Evolutionary conservation across 2,113 vertebrate genomes (phyloP).

Genomic region (Coryphaenoides rupestris): DNA sequence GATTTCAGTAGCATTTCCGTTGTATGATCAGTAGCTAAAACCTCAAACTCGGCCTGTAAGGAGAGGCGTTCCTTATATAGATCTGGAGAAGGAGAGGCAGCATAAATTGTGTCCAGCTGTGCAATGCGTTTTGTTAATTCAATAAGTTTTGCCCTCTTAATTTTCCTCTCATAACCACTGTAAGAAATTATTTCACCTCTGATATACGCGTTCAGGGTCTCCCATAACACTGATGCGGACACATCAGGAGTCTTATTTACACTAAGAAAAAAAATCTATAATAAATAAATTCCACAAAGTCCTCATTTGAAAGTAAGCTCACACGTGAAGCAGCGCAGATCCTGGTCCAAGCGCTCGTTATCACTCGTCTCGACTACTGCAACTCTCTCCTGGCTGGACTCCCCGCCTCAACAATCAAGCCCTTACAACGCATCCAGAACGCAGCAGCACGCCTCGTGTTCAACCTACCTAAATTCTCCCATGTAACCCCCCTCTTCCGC

Average conservation of each 20-base stretch:
- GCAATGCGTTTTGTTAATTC: conserved; percentile 6
- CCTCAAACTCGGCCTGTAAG: conserved; percentile 14
- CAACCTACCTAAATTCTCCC: too few relatives aligned
- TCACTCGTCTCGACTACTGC: too few relatives aligned
- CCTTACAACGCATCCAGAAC: too few relatives aligned
- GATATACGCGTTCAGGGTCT: conserved; percentile 9
- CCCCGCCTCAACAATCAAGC: too few relatives aligned
- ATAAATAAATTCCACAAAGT: too few relatives aligned
- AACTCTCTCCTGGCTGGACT: too few relatives aligned
- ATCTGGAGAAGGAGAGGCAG: neutral
- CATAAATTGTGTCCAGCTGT: conserved; percentile 8
- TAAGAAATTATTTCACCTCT: conserved; percentile 16
- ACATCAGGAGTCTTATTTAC: conserved; percentile 8
- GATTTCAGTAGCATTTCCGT: conserved; percentile 10
- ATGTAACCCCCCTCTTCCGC: too few relatives aligned
- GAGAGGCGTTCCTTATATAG: conserved; percentile 3
- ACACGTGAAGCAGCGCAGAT: too few relatives aligned
- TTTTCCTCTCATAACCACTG: conserved; percentile 2
- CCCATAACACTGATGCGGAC: conserved; percentile 11
- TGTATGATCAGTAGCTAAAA: conserved; percentile 1
- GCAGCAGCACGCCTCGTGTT: too few relatives aligned
- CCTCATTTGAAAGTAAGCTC: too few relatives aligned
- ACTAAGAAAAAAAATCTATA: conserved; percentile 14
- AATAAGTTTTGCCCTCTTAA: neutral
- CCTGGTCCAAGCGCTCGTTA: too few relatives aligned